Base-by-base conservation (phyloP, 2,888 invertebrate genomes). In the Temnothorax rugatulus region DNA sequence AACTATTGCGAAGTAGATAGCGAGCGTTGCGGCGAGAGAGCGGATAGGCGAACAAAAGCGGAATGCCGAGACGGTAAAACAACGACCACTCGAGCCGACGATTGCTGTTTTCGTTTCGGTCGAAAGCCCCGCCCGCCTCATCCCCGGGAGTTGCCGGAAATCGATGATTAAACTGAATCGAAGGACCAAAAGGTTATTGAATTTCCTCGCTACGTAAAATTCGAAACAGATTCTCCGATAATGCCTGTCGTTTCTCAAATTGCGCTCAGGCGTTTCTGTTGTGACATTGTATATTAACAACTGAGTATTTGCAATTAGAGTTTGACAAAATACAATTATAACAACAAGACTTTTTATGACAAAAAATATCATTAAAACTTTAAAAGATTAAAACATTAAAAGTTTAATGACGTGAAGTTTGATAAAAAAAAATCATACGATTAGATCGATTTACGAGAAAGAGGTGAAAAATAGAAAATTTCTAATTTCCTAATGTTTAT, bases 141-240 rank as follows among this genome's bases (percentile, higher is more conserved):
- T 11, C 66, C 41, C 41, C 54, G 18, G 29, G 29, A 66, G 66
- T 77, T 61, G 79, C 79, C 44, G 79, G 79, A 81, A 73, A 81
- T 81, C 79, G 79, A 81, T 73, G 79, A 81, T 81, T 81, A 81
- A 81, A 81, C 79, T 25, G 74, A 81, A 81, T 81, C 79, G 74
- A 59, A 61, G 73, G 59, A 73, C 73, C 59, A 81, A 74, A 81
- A 81, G 79, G 59, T 81, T 81, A 81, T 81, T 81, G 74, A 81
- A 81, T 81, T 81, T 61, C 59, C 73, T 34, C 59, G 57, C 47
- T 38, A 29, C 44, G 59, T 73, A 81, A 81, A 81, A 81, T 81
- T 81, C 59, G 79, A 59, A 81, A 81, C 73, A 74, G 59, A 50
- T 47, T 81, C 34, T 44, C 18, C 47, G n/a, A 47, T 74, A 74